A percentile compares a stretch with the other conserved stretches of the same genome.
phyloP scores from a whole-genome alignment of 2,888 invertebrate species.

The Smittia sp. region DNA sequence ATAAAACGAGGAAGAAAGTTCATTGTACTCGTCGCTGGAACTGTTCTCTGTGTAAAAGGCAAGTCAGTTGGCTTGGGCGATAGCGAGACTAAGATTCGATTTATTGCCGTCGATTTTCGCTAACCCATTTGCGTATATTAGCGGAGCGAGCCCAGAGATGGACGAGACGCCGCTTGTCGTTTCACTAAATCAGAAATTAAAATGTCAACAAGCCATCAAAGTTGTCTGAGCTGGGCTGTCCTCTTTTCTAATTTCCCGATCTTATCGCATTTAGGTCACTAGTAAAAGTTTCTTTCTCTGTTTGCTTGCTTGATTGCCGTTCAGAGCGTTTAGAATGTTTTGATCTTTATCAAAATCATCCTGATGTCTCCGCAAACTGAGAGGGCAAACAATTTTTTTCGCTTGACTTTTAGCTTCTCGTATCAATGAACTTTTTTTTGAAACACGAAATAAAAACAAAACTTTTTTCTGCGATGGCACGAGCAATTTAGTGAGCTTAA shows the following conservation, averaged over 20 bases:
- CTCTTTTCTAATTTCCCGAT: neutral
- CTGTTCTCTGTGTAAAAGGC: neutral
- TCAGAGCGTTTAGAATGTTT: slow-evolving; percentile 3
- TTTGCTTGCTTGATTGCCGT: slow-evolving; percentile 17
- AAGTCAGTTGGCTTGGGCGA: neutral
- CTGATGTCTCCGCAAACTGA: neutral
- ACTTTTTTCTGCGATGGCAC: neutral
- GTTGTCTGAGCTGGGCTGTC: neutral
- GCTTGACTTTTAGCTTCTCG: slow-evolving; percentile 1
- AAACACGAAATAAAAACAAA: slow-evolving; percentile 18
- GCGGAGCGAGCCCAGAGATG: neutral
- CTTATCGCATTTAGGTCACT: neutral
- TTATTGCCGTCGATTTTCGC: too few species aligned
- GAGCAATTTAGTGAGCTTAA: neutral
- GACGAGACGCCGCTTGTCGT: neutral
- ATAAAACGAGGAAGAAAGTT: neutral
- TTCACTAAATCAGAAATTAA: neutral
- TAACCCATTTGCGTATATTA: neutral
- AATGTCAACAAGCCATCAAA: neutral
- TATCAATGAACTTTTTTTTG: slow-evolving; percentile 37
- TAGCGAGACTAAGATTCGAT: too few species aligned
- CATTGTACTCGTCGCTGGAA: slow-evolving; percentile 6
- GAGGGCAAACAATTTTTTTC: neutral
- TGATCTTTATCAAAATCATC: slow-evolving; percentile 17
- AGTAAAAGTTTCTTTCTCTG: neutral